Evolutionary conservation across 2,113 vertebrate species (phyloP), one percentile per base, ranked within the genome.

Genomic region (Tringa solitaria): DNA sequence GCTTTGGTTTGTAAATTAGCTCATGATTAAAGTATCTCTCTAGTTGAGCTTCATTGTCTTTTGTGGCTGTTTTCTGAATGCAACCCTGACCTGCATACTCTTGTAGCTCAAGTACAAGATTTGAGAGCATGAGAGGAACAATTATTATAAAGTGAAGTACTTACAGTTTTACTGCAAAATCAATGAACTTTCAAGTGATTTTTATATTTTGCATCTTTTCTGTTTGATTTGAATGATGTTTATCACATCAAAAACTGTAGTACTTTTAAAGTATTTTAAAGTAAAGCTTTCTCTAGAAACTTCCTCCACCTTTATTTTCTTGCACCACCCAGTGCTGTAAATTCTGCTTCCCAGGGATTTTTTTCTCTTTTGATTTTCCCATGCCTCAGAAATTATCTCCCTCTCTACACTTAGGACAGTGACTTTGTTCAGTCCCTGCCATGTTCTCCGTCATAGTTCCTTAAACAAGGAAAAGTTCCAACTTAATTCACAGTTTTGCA

Each of bases 1-100:
- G 97, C 98, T 98, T 98, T 98, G 98, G 98, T 98, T 98, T 98
- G 97, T 98, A 98, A 98, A 98, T 98, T 98, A 98, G 98, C 97
- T 98, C 98, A 98, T 98, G 98, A 98, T 98, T 98, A 98, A 98
- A 98, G 98, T 96, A 96, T 98, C 98, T 98, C 97, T 98, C 96
- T 97, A 98, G 97, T 97, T 94, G 57, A 53, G 91, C 18, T 90
- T 96, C 96, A 98, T 98, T 98, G 98, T 98, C 95, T 98, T 97
- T 69, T 93, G 73, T 92, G 97, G 92, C 96, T 96, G 85, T 93
- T 96, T 92, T 96, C 95, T 97, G 96, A 98, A 98, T 95, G 68
- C 96, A 80, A 78, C 97, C 97, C 98, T 98, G 98, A 98, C 98
- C 98, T 92, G 72, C 94, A 96, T 81, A 95, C 97, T 98, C 98